Evolutionary conservation across 2,888 invertebrate species (phyloP), one percentile per base, ranked within the genome.

Genomic region (Tuta absoluta): DNA sequence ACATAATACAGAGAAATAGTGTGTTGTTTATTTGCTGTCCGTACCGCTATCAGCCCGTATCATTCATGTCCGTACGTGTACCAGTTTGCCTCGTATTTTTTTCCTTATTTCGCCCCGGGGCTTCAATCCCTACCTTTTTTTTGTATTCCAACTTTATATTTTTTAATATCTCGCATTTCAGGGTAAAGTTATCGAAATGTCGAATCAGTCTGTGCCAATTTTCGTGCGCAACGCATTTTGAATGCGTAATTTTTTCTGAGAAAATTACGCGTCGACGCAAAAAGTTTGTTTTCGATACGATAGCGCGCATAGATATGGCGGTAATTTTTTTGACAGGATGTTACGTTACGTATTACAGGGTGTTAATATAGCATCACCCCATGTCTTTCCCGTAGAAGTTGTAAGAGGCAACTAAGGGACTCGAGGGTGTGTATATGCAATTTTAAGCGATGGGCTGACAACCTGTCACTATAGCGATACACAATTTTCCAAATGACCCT

Each of bases 41-140:
- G 48, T 66, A 63, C 66, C 4, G 59, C 17, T 63, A 60, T 65
- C 74, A 72, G 72, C 71, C 69, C 70, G 69, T 79, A 79, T 79
- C 78, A 76, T 77, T 77, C 75, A 77, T 73, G 77, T 72, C 71
- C 71, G 24, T 63, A 71, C 68, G 69, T 75, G 72, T 75, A 77
- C 76, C 75, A 73, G 75, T 72, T 74, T 73, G 71, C 68, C 65
- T 69, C 28, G n/a, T 21, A n/a, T 53, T 28, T 28, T 53, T 53
- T 53, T 53, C 4, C 28, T 28, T 28, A 1, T 28, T 0, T 7
- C 28, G 28, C 53, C 24, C 24, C 28, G 28, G 24, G 49, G 21
- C 12, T 53, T 28, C 12, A 28, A 7, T 28, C 24, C 7, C 24
- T 24, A 7, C 14, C 21, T 67, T 66, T 67, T 66, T 65, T 69